Percentiles rank a stretch among this genome's conserved stretches.
phyloP scores from a whole-genome alignment of 1,140 invertebrate genomes.

The Pectinophora gossypiella region DNA sequence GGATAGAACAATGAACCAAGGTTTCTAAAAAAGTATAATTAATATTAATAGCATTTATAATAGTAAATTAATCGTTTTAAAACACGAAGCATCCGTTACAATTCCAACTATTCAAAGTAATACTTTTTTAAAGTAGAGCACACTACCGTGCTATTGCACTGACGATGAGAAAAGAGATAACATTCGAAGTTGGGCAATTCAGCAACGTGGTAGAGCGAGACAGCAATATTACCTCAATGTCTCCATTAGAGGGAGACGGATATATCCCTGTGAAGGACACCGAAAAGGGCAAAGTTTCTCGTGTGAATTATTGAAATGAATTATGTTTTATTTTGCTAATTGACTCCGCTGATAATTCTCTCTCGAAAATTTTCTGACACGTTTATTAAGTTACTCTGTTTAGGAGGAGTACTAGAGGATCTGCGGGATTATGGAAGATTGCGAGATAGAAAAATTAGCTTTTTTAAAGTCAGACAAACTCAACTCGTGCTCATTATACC shows the following conservation, averaged over 20 bases:
- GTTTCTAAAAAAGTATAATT: no score
- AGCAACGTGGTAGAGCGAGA: slow-evolving; percentile 35
- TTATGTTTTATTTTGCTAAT: slow-evolving; percentile 63
- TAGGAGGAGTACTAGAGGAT: no score
- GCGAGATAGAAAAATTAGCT: no score
- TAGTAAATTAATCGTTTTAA: no score
- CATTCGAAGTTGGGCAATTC: slow-evolving; percentile 52
- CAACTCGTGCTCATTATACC: no score
- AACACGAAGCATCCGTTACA: no score
- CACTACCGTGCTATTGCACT: slow-evolving; percentile 21
- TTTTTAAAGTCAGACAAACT: no score
- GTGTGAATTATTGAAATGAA: slow-evolving; percentile 58
- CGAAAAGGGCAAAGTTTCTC: slow-evolving; percentile 44
- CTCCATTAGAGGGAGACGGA: slow-evolving; percentile 17
- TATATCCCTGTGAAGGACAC: slow-evolving; percentile 16
- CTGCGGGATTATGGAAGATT: no score
- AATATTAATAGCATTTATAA: no score
- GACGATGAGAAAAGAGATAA: slow-evolving; percentile 53
- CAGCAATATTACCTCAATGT: slow-evolving; percentile 12
- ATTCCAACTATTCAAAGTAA: no score
- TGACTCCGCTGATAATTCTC: slow-evolving; percentile 34
- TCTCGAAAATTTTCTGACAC: slow-evolving; percentile 25
- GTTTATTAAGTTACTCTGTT: slow-evolving; percentile 25
- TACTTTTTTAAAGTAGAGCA: slow-evolving; percentile 18
- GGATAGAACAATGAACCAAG: no score